Evolutionary conservation across 2,113 vertebrate genomes (phyloP), one percentile per base, ranked within the genome.

Genomic region (Ageneiosus marmoratus): DNA sequence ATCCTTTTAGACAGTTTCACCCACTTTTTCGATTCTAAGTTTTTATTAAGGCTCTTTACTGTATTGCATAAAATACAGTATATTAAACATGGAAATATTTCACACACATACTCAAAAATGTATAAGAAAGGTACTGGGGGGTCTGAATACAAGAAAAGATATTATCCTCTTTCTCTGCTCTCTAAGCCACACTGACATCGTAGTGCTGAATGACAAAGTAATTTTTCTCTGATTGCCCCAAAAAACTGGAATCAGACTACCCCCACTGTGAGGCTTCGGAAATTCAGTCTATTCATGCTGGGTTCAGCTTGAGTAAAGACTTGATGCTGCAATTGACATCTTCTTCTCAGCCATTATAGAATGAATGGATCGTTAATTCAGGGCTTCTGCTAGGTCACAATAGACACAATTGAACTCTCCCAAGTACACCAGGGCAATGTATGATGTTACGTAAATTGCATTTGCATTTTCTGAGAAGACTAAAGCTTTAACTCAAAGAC

Each of bases 191-290:
- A n/a, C n/a, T n/a, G n/a, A n/a, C n/a, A 70, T 22, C 4, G 50
- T 24, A 81, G 65, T 72, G 7, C 70, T 63, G 44, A 62, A 53
- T 34, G 29, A 63, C 70, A 60, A 29, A 74, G 72, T 48, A 48
- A 50, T 41, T 82, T 67, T 77, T 74, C 75, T 73, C 48, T 83
- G 80, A 86, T 75, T 86, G 76, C 76, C 69, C 74, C 67, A 55
- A 74, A 77, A 72, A 78, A 11, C 22, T 16, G 44, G 62, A n/a
- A 67, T 72, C 58, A 67, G 63, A 63, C n/a, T 55, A 24, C 48
- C 15, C 80, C 27, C 44, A 22, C 20, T 27, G 50, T 32, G 20
- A 77, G 56, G n/a, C 46, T 67, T 74, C 67, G 53, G 63, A 78
- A 32, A 81, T 51, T 76, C 63, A 60, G 58, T 70, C 60, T 56